Percentiles rank a stretch among this genome's conserved stretches.
phyloP scores from a whole-genome alignment of 1,140 invertebrate species.

The Heliconius eleuchia region DNA sequence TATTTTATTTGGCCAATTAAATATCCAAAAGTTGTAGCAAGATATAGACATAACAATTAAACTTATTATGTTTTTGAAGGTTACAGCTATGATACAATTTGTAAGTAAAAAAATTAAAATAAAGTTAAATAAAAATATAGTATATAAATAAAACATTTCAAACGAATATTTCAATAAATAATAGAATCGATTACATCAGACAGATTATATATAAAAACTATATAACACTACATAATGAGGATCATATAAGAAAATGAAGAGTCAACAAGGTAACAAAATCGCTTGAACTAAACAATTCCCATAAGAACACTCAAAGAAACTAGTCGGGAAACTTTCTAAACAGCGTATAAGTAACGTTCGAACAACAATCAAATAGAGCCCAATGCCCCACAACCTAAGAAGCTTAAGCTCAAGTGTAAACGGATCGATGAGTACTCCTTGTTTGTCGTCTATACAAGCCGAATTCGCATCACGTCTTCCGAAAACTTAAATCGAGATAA shows the following conservation, averaged over 20 bases:
- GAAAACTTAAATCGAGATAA: slow-evolving; percentile 80
- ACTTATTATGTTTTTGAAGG: background rate
- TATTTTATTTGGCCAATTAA: slow-evolving; percentile 4
- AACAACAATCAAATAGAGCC: slow-evolving; percentile 69
- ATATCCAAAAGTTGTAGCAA: background rate
- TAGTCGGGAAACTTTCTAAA: slow-evolving; percentile 75
- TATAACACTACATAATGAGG: background rate
- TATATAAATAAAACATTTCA: too few species aligned
- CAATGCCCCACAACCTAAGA: slow-evolving; percentile 47
- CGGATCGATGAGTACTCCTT: slow-evolving; percentile 76
- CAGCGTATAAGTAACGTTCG: slow-evolving; percentile 75
- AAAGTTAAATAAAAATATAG: background rate
- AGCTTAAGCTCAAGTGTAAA: slow-evolving; percentile 60
- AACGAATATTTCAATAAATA: background rate
- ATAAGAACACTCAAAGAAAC: slow-evolving; percentile 65
- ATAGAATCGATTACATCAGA: background rate
- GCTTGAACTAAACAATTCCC: slow-evolving; percentile 67
- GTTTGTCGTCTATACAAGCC: slow-evolving; percentile 75
- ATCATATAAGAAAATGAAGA: background rate
- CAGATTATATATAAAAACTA: background rate
- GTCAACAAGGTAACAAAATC: slow-evolving; percentile 52
- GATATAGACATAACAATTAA: slow-evolving; percentile 3
- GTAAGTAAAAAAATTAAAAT: background rate
- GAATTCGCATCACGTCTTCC: slow-evolving; percentile 79
- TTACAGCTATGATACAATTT: background rate